Evolutionary conservation across 2,888 invertebrate species (phyloP).

Genomic region (Celastrina argiolus): DNA sequence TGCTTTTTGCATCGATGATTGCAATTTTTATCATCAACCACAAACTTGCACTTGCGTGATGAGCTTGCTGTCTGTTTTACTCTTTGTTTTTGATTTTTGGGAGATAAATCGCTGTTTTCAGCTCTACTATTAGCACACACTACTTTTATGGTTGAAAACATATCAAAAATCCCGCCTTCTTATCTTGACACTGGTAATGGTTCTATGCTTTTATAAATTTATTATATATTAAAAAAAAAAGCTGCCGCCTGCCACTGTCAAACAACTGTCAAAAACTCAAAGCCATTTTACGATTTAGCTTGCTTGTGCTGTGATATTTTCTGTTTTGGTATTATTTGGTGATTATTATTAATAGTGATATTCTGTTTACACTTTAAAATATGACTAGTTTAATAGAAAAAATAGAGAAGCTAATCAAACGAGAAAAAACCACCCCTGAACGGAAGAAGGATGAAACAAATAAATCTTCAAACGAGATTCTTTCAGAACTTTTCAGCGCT

Average conservation of each 20-base stretch:
- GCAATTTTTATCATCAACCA: too few species aligned
- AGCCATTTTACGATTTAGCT: neutral
- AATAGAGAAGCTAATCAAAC: constrained; percentile 66
- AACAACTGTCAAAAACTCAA: neutral
- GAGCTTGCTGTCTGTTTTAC: too few species aligned
- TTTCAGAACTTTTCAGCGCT: constrained; percentile 88
- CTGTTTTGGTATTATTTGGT: neutral
- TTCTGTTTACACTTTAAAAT: constrained; percentile 22
- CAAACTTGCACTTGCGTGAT: too few species aligned
- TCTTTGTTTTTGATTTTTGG: too few species aligned
- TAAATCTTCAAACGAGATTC: constrained; percentile 87
- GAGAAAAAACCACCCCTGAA: constrained; percentile 68
- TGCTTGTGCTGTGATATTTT: constrained; percentile 7
- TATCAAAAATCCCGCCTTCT: too few species aligned
- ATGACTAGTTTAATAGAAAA: constrained; percentile 67
- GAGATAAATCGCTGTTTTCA: too few species aligned
- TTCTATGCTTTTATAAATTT: too few species aligned
- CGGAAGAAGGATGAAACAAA: constrained; percentile 61
- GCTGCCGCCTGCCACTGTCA: too few species aligned
- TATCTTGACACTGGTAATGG: too few species aligned
- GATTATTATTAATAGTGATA: neutral
- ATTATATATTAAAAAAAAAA: neutral
- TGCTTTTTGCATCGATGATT: too few species aligned
- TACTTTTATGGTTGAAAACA: too few species aligned
- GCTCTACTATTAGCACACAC: too few species aligned